These are phyloP conservation scores for Phainopepla nitens DNA, from an alignment of 2,113 vertebrate genomes.

Conservation along the genomic window DNA sequence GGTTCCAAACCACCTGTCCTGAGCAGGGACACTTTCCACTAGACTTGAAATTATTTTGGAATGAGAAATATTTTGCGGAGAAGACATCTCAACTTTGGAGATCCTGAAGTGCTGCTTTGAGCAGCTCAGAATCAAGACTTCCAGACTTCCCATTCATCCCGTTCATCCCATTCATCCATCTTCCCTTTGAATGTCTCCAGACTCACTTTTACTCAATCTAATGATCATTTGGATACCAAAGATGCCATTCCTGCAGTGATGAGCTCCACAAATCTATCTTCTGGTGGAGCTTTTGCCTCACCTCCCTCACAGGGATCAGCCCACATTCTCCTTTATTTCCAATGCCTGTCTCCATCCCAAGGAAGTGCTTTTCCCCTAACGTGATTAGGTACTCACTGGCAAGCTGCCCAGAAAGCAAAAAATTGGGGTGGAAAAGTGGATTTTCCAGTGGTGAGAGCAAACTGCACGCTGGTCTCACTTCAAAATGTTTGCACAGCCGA, in stretches of 20 bases:
- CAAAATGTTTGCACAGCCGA: neutral
- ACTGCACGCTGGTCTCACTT: neutral
- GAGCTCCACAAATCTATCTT: neutral
- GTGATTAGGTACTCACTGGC: neutral
- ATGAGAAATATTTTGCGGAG: neutral
- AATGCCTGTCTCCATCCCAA: neutral
- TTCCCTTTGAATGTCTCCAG: neutral
- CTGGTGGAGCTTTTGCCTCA: neutral
- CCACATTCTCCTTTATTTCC: neutral
- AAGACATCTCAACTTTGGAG: neutral
- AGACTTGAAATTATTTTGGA: neutral
- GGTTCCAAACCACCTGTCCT: neutral
- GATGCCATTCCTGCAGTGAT: neutral
- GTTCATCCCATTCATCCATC: neutral
- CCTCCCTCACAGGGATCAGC: neutral
- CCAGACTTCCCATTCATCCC: neutral
- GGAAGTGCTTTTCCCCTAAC: neutral
- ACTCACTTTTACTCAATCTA: neutral
- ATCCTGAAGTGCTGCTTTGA: neutral
- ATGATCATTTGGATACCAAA: neutral
- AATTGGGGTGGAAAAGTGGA: constrained; percentile 28
- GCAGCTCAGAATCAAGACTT: neutral
- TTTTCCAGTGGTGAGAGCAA: neutral
- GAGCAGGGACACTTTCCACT: neutral
- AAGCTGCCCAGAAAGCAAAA: constrained; percentile 15